Percentiles rank a stretch among this genome's conserved stretches.
Conservation (phyloP, 2,113 vertebrate species). For the Xyrauchen texanus region DNA sequence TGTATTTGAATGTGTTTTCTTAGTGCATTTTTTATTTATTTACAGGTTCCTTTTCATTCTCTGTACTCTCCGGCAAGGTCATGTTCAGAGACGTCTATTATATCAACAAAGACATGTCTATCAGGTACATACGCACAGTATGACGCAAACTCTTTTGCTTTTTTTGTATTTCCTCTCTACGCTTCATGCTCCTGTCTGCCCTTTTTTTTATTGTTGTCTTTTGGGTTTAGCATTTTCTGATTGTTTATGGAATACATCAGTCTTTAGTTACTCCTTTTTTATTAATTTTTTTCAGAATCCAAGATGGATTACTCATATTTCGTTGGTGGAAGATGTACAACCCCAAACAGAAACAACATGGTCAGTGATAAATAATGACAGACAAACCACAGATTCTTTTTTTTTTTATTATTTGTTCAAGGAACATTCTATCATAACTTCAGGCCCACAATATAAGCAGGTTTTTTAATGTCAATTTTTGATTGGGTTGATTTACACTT, state of each 20-base stretch:
- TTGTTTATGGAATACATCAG: not conserved
- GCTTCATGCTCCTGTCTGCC: not conserved
- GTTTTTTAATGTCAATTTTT: not conserved
- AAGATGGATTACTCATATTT: constrained; percentile 98
- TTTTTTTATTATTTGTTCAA: not conserved
- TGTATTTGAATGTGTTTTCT: not conserved
- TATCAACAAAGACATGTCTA: constrained; percentile 96
- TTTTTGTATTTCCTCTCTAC: not conserved
- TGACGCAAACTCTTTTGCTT: not conserved
- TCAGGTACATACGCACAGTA: constrained; percentile 77
- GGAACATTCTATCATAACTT: not conserved
- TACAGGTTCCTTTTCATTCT: constrained; percentile 95
- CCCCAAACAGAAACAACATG: constrained; percentile 97
- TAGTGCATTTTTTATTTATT: constrained; percentile 17
- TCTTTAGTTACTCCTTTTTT: not conserved
- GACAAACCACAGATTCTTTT: not conserved
- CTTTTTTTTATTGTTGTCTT: not conserved
- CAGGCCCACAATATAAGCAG: not conserved
- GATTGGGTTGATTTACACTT: not conserved
- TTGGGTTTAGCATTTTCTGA: no score
- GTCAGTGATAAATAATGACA: constrained; percentile 69
- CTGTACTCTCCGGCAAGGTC: constrained; percentile 96
- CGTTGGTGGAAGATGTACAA: constrained; percentile 99
- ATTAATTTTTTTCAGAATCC: constrained; percentile 79
- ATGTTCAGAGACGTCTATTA: constrained; percentile 99